Percentiles rank a stretch among this genome's conserved stretches.
These are phyloP conservation scores for Apamea monoglypha DNA, from an alignment of 2,888 invertebrate species.

Conservation along the genomic window DNA sequence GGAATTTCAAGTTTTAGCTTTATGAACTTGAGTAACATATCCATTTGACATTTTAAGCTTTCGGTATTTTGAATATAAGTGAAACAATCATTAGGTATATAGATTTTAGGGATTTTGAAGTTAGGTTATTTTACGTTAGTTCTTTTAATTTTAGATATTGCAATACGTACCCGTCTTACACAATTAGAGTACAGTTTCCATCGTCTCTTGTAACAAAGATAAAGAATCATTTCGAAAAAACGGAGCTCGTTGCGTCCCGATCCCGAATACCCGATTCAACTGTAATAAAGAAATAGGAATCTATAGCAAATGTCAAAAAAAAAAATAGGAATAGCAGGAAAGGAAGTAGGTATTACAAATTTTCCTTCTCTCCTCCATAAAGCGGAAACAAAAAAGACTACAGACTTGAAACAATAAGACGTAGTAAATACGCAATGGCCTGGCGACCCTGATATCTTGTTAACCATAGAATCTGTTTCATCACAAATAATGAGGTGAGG, in stretches of 20 bases:
- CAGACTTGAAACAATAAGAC: conserved; percentile 20
- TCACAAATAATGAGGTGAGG: conserved; percentile 34
- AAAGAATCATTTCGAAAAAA: neutral
- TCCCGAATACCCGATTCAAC: neutral
- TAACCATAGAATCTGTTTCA: conserved; percentile 31
- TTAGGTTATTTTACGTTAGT: too few species aligned
- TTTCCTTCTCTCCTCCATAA: neutral
- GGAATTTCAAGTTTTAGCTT: too few species aligned
- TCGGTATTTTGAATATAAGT: too few species aligned
- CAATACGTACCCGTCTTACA: too few species aligned
- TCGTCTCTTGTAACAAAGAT: neutral
- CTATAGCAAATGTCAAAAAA: neutral
- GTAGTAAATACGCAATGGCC: conserved; percentile 10
- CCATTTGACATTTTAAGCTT: too few species aligned
- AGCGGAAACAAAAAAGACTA: neutral
- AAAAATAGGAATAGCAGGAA: neutral
- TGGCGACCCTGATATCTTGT: conserved; percentile 2
- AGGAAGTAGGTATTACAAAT: neutral
- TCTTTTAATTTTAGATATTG: too few species aligned
- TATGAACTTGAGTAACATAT: too few species aligned
- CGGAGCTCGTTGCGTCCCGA: too few species aligned
- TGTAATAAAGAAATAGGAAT: neutral
- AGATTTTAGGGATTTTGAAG: too few species aligned
- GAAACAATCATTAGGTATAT: too few species aligned
- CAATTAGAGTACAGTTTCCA: neutral